Evolutionary conservation across 2,113 vertebrate genomes (phyloP), one percentile per base, ranked within the genome.

Genomic region (Sakesphorus luctuosus): DNA sequence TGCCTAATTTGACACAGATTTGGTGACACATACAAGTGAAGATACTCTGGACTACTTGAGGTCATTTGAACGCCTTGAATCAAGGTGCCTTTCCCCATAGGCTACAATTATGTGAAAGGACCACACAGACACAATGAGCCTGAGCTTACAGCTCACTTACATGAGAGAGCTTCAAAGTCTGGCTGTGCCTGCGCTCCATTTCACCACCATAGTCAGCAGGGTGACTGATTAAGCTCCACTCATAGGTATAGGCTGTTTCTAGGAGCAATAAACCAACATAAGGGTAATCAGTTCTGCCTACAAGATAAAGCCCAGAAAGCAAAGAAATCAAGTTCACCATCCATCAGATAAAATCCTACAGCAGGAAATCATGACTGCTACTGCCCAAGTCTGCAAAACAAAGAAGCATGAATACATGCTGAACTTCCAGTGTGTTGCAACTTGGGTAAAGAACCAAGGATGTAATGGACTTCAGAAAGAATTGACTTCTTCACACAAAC

Each of bases 191-290:
- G 78, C 49, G 94, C 66, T 98, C 97, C 95, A 98, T 97, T 96
- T 97, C 94, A 83, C 97, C 98, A 49, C 89, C 84, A 20, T 98
- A 98, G 90, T 97, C 97, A 81, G 81, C 84, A 53, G 98, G 98
- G 52, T 97, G 97, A 90, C 91, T 98, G 62, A 98, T 89, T 84
- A 98, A 97, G 84, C 95, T 98, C 98, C 98, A 99, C 50, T 98
- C 97, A 78, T 98, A 98, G 38, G 49, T 95, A 81, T 98, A 98
- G 74, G 94, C 84, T 89, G 94, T 91, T 93, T 98, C 98, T 98
- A 93, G 74, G 85, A 63, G 38, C 43, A 76, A 80, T 66, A 92
- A 80, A 71, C 92, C 24, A 94, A 71, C 0, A 2, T 21, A 76
- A 83, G 18, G 93, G 58, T 29, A 23, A 76, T 93, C 50, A 93